Base-by-base conservation (phyloP, 2,888 invertebrate species). In the Rhogogaster chlorosoma region DNA sequence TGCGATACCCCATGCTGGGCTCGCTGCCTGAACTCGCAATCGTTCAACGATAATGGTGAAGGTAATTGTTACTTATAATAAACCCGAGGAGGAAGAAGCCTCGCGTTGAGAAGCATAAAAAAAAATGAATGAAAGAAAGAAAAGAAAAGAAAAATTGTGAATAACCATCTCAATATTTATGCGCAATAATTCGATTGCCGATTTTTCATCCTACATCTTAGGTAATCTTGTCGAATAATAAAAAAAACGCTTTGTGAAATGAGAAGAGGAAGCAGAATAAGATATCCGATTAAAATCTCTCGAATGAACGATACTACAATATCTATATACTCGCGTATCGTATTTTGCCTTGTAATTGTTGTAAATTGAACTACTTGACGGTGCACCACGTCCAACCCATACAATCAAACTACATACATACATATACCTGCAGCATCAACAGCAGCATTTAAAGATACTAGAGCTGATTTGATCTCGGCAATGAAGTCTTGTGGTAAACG, bases 291-390 rank as follows among this genome's bases (percentile, higher is more conserved):
- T 12, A 12, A 12, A 61, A 61, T 61, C 61, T 22, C 12, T 12
- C 61, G 61, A 10, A 26, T 61, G 10, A 10, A 22, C n/a, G n/a
- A 10, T 61, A 61, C 26, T 61, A 61, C 57, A 22, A 10, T 38
- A 22, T 22, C 36, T 71, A 36, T 38, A 22, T 71, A 38, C 10
- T 38, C 38, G 15, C 42, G 22, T 9, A 10, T 73, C 10, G n/a
- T 42, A 90, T 90, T 90, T 87, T 90, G 90, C 90, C 87, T 90
- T 87, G 89, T 90, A 90, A 90, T 90, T 90, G 90, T 89, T 89
- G 88, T 88, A 90, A 90, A 90, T 90, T 89, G 89, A 90, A 89
- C 89, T 83, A 83, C 71, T 84, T 86, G 84, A 84, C 86, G 84
- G 86, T 83, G 36, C 83, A 71, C 42, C 67, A 32, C n/a, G n/a